Evolutionary conservation across 2,888 invertebrate species (phyloP).

Genomic region (Phorcus lineatus): DNA sequence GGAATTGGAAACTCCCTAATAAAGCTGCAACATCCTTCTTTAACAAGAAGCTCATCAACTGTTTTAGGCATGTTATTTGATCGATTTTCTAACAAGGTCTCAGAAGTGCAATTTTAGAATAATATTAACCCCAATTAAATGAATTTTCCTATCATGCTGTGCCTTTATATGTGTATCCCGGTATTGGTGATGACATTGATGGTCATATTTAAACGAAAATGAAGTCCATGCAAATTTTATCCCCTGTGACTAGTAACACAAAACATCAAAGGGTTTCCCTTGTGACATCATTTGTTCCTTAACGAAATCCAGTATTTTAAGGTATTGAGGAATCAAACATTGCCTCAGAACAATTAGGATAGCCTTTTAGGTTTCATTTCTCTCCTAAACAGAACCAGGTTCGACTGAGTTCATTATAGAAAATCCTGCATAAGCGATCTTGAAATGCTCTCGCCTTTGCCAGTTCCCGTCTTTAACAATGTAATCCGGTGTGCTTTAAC

Average conservation of each 20-base stretch:
- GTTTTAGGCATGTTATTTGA: background rate
- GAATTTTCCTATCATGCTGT: conserved; percentile 11
- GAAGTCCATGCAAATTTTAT: background rate
- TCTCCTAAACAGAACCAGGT: background rate
- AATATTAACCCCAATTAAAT: conserved; percentile 17
- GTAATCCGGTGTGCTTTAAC: background rate
- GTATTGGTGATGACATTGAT: background rate
- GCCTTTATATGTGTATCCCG: background rate
- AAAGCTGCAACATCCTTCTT: too few species aligned
- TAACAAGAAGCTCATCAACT: background rate
- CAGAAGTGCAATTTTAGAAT: conserved; percentile 4
- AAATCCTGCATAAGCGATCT: background rate
- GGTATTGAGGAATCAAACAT: background rate
- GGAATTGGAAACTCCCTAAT: too few species aligned
- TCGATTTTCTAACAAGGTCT: background rate
- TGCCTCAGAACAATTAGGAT: background rate
- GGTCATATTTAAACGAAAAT: background rate
- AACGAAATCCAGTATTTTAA: background rate
- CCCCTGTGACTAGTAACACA: background rate
- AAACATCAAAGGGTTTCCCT: conserved; percentile 1
- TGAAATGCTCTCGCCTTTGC: background rate
- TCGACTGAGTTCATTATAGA: background rate
- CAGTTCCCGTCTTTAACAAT: background rate
- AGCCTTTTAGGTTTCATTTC: background rate
- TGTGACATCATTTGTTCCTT: conserved; percentile 6